Conservation (phyloP, 2,797 vertebrate genomes). For the Rhinatrema bivittatum region DNA sequence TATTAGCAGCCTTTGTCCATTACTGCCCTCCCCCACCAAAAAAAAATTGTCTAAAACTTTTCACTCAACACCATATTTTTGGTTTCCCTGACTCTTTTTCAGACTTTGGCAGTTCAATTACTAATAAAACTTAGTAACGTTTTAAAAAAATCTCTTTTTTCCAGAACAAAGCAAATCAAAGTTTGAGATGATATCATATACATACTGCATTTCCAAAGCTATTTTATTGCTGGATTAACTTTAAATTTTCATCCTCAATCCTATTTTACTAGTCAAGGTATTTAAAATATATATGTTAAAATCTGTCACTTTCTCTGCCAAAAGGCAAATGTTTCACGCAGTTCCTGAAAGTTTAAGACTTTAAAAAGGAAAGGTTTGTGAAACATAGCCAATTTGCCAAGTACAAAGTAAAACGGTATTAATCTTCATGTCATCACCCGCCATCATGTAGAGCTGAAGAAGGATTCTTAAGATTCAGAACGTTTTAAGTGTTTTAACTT, state of each 20-base stretch:
- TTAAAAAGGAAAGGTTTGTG: conserved; percentile 31
- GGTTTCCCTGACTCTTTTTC: conserved; percentile 59
- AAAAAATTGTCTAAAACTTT: conserved; percentile 51
- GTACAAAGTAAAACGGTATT: conserved; percentile 44
- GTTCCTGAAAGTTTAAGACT: too few species aligned
- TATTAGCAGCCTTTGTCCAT: conserved; percentile 49
- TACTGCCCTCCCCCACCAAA: too few species aligned
- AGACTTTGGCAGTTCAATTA: conserved; percentile 66
- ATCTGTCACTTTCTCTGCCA: conserved; percentile 39
- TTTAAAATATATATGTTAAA: conserved; percentile 24
- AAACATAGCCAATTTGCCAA: conserved; percentile 48
- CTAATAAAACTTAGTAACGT: conserved; percentile 67
- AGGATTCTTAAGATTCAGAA: too few species aligned
- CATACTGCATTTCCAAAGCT: too few species aligned
- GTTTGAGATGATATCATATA: too few species aligned
- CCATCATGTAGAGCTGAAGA: too few species aligned
- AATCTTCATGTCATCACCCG: conserved; percentile 48
- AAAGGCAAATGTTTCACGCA: conserved; percentile 48
- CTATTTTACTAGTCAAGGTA: conserved; percentile 20
- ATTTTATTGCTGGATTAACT: conserved; percentile 18
- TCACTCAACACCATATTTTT: conserved; percentile 78
- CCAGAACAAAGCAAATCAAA: conserved; percentile 44
- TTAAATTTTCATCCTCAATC: conserved; percentile 21
- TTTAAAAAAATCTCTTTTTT: too few species aligned
- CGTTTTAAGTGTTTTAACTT: too few species aligned